Evolutionary conservation across 2,113 vertebrate species (phyloP).

Genomic region (Elaphurus davidianus): DNA sequence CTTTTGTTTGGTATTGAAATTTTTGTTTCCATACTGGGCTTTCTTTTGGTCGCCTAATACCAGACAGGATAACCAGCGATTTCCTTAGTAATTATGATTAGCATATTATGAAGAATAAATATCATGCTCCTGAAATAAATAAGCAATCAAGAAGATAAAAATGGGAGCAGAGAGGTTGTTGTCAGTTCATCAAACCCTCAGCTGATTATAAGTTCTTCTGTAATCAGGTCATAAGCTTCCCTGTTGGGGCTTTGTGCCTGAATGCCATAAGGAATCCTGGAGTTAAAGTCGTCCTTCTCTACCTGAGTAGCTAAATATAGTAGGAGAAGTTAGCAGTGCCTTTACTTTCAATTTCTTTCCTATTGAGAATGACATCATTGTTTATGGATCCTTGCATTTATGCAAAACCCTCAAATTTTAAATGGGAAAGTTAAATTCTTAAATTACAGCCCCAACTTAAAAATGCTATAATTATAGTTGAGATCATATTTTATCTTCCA

Average conservation of each 20-base stretch:
- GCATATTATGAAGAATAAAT: slow-evolving; percentile 70
- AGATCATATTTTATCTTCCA: slow-evolving; percentile 62
- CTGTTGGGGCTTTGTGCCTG: background rate
- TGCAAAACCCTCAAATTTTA: slow-evolving; percentile 59
- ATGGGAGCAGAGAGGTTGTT: slow-evolving; percentile 61
- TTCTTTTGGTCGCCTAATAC: slow-evolving; percentile 48
- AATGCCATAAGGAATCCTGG: background rate
- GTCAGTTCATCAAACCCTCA: slow-evolving; percentile 54
- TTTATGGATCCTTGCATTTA: slow-evolving; percentile 53
- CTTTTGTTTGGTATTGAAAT: slow-evolving; percentile 65
- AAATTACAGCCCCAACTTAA: slow-evolving; percentile 57
- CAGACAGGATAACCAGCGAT: slow-evolving; percentile 58
- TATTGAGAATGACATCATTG: slow-evolving; percentile 44
- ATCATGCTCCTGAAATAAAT: slow-evolving; percentile 63
- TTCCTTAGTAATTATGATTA: slow-evolving; percentile 74
- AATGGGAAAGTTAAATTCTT: slow-evolving; percentile 57
- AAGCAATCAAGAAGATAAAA: slow-evolving; percentile 67
- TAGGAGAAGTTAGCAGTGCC: background rate
- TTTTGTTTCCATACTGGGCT: slow-evolving; percentile 48
- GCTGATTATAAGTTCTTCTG: slow-evolving; percentile 67
- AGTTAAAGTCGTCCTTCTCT: background rate
- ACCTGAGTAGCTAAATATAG: slow-evolving; percentile 6
- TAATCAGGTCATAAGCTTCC: background rate
- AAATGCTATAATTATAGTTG: slow-evolving; percentile 54
- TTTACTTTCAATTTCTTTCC: slow-evolving; percentile 40